Conservation (phyloP, 30 jellyfish, hydroid and myxozoan species). For the Nemopilema nomurai region DNA sequence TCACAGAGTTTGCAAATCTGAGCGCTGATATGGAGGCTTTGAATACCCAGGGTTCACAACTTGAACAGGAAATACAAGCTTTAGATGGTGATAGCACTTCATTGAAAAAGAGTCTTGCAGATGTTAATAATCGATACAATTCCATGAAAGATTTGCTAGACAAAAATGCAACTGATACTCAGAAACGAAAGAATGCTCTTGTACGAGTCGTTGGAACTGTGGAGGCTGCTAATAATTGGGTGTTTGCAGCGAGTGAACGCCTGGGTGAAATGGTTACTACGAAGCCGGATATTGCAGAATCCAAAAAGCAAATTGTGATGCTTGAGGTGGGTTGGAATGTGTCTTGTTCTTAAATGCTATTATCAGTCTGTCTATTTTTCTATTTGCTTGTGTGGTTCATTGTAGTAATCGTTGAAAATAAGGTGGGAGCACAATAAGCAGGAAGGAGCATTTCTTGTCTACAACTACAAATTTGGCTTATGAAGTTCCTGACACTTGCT, state of each 20-base stretch:
- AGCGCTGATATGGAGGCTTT: constrained; percentile 53
- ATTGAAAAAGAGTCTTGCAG: constrained; percentile 15
- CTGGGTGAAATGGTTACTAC: constrained; percentile 62
- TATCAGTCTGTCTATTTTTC: too few relatives aligned
- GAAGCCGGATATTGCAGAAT: constrained; percentile 73
- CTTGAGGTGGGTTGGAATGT: too few relatives aligned
- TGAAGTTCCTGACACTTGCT: too few relatives aligned
- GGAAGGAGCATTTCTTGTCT: too few relatives aligned
- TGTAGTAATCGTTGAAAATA: too few relatives aligned
- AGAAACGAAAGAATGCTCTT: constrained; percentile 51
- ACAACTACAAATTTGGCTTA: too few relatives aligned
- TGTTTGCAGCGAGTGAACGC: constrained; percentile 55
- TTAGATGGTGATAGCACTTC: constrained; percentile 58
- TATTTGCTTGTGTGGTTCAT: too few relatives aligned
- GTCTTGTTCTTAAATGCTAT: too few relatives aligned
- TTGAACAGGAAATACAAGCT: constrained; percentile 28
- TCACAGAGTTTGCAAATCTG: constrained; percentile 38
- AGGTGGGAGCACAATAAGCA: too few relatives aligned
- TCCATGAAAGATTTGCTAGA: constrained; percentile 15
- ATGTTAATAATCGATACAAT: constrained; percentile 36
- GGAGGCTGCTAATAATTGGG: constrained; percentile 61
- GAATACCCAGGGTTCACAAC: constrained; percentile 17
- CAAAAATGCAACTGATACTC: constrained; percentile 38
- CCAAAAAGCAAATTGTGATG: constrained; percentile 57
- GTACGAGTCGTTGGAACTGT: constrained; percentile 43